These are phyloP conservation scores for Adineta ricciae DNA, from an alignment of 2,888 invertebrate genomes.

Conservation along the genomic window DNA sequence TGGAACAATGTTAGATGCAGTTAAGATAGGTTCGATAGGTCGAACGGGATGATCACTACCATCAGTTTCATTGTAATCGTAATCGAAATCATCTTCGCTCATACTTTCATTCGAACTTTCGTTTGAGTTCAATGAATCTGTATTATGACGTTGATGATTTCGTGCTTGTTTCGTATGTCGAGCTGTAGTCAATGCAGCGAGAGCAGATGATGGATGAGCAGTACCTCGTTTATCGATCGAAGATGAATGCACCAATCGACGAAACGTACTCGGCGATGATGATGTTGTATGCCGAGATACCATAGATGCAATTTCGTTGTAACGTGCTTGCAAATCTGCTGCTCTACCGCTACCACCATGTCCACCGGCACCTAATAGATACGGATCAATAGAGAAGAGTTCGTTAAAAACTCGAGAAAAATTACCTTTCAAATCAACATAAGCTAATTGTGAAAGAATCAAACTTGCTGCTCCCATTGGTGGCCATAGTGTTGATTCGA, in stretches of 20 bases:
- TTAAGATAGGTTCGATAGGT: neutral
- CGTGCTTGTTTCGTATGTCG: neutral
- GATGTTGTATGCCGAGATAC: slow-evolving; percentile 41
- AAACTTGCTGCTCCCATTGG: slow-evolving; percentile 52
- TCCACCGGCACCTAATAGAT: slow-evolving; percentile 45
- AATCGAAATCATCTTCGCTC: neutral
- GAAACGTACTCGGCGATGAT: slow-evolving; percentile 1
- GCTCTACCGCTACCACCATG: slow-evolving; percentile 48
- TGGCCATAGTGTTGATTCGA: slow-evolving; percentile 50
- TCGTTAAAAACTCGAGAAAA: neutral
- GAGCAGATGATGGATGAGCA: neutral
- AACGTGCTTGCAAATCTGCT: slow-evolving; percentile 45
- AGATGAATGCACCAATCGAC: neutral
- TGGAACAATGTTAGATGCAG: neutral
- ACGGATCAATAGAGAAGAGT: neutral
- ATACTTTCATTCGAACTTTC: neutral
- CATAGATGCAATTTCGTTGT: slow-evolving; percentile 44
- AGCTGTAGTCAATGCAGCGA: neutral
- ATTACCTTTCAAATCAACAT: slow-evolving; percentile 51
- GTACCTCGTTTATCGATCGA: neutral
- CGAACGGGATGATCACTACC: neutral
- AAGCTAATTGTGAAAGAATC: slow-evolving; percentile 49
- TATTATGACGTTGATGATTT: neutral
- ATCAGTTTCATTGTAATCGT: neutral
- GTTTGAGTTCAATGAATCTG: neutral